Percentiles rank a stretch among this genome's conserved stretches.
Conservation (phyloP, 2,888 invertebrate species). For the Sinodicranocentrus sp. region DNA sequence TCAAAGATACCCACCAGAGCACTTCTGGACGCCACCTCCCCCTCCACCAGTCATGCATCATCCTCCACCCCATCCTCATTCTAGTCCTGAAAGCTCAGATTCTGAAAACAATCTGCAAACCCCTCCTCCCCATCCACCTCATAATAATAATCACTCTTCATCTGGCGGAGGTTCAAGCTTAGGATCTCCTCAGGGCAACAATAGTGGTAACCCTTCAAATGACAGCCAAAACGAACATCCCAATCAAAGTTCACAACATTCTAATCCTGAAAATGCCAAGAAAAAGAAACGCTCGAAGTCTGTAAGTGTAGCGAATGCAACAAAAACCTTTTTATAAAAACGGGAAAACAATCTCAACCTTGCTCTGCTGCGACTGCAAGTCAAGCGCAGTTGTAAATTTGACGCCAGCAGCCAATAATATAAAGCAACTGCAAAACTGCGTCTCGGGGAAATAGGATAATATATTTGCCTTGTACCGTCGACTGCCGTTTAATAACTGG, state of each 20-base stretch:
- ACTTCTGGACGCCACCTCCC: constrained; percentile 61
- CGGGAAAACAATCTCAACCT: no score
- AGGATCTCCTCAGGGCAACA: constrained; percentile 47
- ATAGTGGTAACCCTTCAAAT: constrained; percentile 24
- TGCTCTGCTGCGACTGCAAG: no score
- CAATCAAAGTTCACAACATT: constrained; percentile 17
- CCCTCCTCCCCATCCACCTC: constrained; percentile 1
- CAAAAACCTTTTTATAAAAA: no score
- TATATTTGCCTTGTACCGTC: no score
- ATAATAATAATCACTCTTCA: constrained; percentile 22
- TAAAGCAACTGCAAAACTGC: no score
- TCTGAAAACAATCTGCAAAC: not conserved
- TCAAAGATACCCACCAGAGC: constrained; percentile 71
- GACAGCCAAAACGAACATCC: constrained; percentile 19
- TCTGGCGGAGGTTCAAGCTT: constrained; percentile 40
- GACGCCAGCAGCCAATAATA: no score
- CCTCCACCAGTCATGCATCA: constrained; percentile 45
- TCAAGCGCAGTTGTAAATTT: no score
- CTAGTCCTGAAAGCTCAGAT: constrained; percentile 43
- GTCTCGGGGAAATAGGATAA: no score
- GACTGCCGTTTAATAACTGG: no score
- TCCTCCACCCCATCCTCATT: constrained; percentile 16
- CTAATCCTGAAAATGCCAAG: constrained; percentile 24
- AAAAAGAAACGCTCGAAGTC: constrained; percentile 54
- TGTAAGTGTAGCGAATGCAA: constrained; percentile 40